phyloP scores from a whole-genome alignment of 2,797 vertebrate species.

The Pangasius djambal region DNA sequence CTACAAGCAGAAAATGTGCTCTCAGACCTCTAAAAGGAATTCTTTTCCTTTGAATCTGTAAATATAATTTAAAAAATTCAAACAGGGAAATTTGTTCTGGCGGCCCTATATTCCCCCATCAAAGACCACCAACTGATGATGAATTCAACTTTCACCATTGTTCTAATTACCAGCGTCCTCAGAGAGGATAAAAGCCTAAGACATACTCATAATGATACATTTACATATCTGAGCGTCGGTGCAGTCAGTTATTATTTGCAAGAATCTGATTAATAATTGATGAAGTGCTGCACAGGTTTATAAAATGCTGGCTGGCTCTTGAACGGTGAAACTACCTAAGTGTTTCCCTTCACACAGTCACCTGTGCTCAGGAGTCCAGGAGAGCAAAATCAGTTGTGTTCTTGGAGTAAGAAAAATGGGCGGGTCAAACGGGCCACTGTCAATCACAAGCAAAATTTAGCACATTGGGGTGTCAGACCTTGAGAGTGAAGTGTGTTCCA shows the following conservation, averaged over 20 bases:
- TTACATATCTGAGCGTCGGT: neutral
- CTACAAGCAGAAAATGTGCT: neutral
- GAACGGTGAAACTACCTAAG: neutral
- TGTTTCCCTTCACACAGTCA: neutral
- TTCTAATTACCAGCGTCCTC: neutral
- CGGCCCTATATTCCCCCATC: neutral
- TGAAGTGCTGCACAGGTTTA: neutral
- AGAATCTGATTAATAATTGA: neutral
- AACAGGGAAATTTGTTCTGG: neutral
- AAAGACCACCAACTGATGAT: constrained; percentile 6
- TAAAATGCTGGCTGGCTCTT: neutral
- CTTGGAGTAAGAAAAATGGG: neutral
- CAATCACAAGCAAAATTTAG: neutral
- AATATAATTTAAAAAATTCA: neutral
- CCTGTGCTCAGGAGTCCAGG: neutral
- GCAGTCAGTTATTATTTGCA: neutral
- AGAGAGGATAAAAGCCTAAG: constrained; percentile 12
- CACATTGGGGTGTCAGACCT: neutral
- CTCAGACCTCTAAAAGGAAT: neutral
- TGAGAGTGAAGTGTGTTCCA: neutral
- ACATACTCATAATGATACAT: constrained; percentile 1
- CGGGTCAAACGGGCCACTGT: neutral
- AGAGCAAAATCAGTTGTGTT: neutral
- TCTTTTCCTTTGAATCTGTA: neutral
- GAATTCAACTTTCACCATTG: neutral